Base-by-base conservation (phyloP, 2,797 vertebrate species). In the Oreochromis grahami region DNA sequence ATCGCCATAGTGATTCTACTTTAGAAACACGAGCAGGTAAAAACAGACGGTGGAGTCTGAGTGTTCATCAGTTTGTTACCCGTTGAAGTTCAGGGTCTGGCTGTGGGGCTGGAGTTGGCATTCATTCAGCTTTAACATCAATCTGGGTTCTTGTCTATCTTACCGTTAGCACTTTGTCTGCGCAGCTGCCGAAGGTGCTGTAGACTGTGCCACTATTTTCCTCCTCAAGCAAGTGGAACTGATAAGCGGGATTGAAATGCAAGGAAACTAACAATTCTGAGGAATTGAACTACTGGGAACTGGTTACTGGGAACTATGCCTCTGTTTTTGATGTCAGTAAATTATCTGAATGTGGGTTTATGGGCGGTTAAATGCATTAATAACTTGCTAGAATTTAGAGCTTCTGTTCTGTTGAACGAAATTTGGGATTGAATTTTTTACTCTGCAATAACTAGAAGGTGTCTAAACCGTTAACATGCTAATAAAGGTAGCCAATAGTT, bases 321-420 rank as follows among this genome's bases (percentile, higher is more conserved):
- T 65, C 14, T 70, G 38, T 70, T 70, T 70, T 24, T 45, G 38
- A 70, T 45, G 65, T 70, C 17, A 43, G 38, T 43, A 15, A 70
- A 43, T 70, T 6, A 26, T 45, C 38, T 17, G 13, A 26, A 70
- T 70, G 14, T 24, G n/a, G 14, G 21, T 26, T 70, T 26, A 24
- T 26, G 21, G 24, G 13, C 21, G 26, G 8, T 70, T 45, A 7
- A 43, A 8, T 15, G n/a, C 38, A 15, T 9, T 9, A 26, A 17
- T 38, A 17, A 24, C 21, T 45, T 43, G 38, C 5, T 41, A 26
- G 63, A 68, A 68, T 41, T 10, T 15, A 24, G 3, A 68, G 63
- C 5, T 43, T 2, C 38, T 26, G 63, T 26, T 70, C 38, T 70
- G 65, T 11, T 45, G 21, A 70, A 26, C 0, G 0, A 45, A 70